Conservation (phyloP, 2,113 vertebrate genomes). For the Amblyornis subalaris region DNA sequence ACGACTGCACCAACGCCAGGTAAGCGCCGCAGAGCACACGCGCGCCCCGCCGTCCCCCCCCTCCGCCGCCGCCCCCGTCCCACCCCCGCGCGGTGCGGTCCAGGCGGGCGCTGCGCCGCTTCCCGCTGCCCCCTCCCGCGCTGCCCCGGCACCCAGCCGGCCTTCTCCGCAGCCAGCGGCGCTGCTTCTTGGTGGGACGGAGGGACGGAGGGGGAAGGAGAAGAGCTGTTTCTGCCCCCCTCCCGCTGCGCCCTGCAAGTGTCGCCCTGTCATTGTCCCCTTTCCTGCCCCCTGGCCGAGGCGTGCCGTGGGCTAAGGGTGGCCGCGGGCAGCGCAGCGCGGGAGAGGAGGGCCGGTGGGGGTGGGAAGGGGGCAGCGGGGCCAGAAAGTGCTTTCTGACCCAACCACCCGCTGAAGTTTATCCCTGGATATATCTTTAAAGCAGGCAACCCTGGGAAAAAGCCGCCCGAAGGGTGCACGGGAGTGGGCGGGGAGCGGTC, state of each 20-base stretch:
- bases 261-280: background rate
- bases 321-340: background rate
- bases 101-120: background rate
- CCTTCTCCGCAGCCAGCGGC: background rate
- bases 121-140: background rate
- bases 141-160: background rate
- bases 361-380: background rate
- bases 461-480: background rate
- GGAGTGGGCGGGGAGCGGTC: background rate
- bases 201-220: background rate
- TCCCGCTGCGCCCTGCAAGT: background rate
- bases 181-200: background rate
- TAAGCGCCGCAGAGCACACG: constrained; percentile 68
- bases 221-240: background rate
- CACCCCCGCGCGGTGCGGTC: background rate
- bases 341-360: background rate
- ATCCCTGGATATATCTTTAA: background rate
- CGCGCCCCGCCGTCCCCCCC: too few relatives aligned
- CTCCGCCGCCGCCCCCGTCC: background rate
- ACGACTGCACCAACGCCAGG: constrained; percentile 99
- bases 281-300: background rate
- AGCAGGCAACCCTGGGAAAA: background rate
- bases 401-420: background rate
- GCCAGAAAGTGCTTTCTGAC: background rate
- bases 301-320: background rate